phyloP scores from a whole-genome alignment of 1,140 invertebrate genomes.

The Macrobrachium nipponense region DNA sequence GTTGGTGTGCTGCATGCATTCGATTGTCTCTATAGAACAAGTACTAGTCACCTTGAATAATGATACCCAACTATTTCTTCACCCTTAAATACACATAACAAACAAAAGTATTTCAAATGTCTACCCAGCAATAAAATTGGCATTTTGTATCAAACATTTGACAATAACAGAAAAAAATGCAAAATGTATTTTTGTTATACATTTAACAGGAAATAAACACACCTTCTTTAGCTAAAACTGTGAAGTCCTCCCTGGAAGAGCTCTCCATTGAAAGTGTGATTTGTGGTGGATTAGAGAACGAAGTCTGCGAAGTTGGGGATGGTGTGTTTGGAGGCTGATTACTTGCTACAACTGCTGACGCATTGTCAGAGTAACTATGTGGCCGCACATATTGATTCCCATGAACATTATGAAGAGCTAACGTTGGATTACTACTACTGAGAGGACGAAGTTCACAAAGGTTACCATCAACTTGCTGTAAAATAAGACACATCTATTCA shows the following conservation, averaged over 20 bases:
- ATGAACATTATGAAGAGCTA: constrained; percentile 47
- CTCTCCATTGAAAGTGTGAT: constrained; percentile 51
- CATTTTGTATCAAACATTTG: no score
- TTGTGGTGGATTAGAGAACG: constrained; percentile 40
- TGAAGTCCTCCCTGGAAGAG: constrained; percentile 58
- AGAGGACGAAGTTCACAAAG: constrained; percentile 58
- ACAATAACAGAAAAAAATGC: no score
- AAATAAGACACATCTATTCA: neutral
- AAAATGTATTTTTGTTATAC: neutral
- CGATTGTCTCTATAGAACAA: no score
- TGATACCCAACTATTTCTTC: no score
- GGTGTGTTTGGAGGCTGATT: constrained; percentile 37
- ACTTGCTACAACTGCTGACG: constrained; percentile 40
- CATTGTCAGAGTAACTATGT: constrained; percentile 61
- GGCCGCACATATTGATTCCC: constrained; percentile 52
- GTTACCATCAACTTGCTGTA: constrained; percentile 60
- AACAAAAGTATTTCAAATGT: no score
- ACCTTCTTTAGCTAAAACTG: constrained; percentile 59
- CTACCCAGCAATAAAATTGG: no score
- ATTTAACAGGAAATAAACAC: neutral
- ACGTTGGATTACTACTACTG: constrained; percentile 62
- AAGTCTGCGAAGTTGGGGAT: constrained; percentile 34
- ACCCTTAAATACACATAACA: no score
- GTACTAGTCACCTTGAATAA: no score
- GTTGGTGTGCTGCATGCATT: no score